phyloP scores from a whole-genome alignment of 1,140 invertebrate genomes.

The Ceratina calcarata region DNA sequence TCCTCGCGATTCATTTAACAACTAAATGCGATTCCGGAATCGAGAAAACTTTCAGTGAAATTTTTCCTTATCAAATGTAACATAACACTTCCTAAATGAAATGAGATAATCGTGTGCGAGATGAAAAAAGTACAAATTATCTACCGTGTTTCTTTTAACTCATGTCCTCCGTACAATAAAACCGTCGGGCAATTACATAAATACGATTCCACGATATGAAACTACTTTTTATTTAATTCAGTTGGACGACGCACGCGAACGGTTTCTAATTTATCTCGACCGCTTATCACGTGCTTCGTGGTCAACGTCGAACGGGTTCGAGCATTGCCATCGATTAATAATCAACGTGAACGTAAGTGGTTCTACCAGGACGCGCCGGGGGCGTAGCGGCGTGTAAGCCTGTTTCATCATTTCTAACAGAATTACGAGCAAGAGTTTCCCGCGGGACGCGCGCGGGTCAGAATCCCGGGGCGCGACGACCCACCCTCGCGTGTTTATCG shows the following conservation, averaged over 20 bases:
- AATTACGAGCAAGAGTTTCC: constrained; percentile 44
- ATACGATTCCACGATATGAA: too few species aligned
- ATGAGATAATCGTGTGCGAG: too few species aligned
- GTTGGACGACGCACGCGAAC: too few species aligned
- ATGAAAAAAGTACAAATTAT: too few species aligned
- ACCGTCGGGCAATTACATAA: too few species aligned
- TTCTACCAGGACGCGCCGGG: too few species aligned
- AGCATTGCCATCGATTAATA: neutral
- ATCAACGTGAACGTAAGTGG: neutral
- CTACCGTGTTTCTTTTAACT: too few species aligned
- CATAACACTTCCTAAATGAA: too few species aligned
- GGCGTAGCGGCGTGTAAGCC: neutral
- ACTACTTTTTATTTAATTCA: too few species aligned
- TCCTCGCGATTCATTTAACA: neutral
- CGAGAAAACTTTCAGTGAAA: neutral
- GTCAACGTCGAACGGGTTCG: neutral
- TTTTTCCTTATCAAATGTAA: neutral
- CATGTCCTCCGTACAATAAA: too few species aligned
- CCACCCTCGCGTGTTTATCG: constrained; percentile 25
- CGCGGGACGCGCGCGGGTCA: constrained; percentile 47
- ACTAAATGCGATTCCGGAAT: neutral
- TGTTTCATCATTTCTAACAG: constrained; percentile 27
- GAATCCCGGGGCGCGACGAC: neutral
- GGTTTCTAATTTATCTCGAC: too few species aligned
- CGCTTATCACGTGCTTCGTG: neutral